These are phyloP conservation scores for Agrotis clavis DNA, from an alignment of 2,888 invertebrate species.

Conservation along the genomic window DNA sequence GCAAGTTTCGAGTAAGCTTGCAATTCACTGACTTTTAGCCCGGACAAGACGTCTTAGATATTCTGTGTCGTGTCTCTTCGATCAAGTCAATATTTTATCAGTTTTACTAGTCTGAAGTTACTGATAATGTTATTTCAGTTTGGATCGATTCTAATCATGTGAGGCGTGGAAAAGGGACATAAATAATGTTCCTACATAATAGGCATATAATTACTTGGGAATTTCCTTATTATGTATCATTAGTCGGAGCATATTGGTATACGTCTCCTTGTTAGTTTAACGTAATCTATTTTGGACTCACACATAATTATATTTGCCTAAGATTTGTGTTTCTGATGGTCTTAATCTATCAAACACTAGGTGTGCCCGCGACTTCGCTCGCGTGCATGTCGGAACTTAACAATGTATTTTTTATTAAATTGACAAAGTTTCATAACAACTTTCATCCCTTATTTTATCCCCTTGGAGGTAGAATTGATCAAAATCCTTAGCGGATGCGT, in stretches of 20 bases:
- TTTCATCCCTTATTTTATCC: no score
- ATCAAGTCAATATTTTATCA: constrained; percentile 53
- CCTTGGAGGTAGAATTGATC: no score
- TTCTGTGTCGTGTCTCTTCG: constrained; percentile 43
- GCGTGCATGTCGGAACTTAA: no score
- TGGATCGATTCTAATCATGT: constrained; percentile 11
- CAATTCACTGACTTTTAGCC: constrained; percentile 46
- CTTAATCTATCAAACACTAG: no score
- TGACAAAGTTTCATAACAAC: no score
- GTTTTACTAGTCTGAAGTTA: constrained; percentile 21
- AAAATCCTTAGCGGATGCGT: no score
- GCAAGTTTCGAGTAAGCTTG: constrained; percentile 56
- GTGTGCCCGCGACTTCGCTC: no score
- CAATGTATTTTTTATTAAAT: no score
- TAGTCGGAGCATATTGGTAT: not conserved
- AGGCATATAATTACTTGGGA: constrained; percentile 5
- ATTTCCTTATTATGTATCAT: not conserved
- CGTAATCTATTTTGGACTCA: no score
- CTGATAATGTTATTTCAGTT: constrained; percentile 23
- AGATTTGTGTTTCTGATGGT: no score
- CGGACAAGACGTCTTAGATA: constrained; percentile 45
- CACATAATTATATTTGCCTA: no score
- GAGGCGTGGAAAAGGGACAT: not conserved
- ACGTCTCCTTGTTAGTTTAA: not conserved
- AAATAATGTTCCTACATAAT: not conserved